phyloP scores from a whole-genome alignment of 2,113 vertebrate species.

The Chlorodrepanis virens region DNA sequence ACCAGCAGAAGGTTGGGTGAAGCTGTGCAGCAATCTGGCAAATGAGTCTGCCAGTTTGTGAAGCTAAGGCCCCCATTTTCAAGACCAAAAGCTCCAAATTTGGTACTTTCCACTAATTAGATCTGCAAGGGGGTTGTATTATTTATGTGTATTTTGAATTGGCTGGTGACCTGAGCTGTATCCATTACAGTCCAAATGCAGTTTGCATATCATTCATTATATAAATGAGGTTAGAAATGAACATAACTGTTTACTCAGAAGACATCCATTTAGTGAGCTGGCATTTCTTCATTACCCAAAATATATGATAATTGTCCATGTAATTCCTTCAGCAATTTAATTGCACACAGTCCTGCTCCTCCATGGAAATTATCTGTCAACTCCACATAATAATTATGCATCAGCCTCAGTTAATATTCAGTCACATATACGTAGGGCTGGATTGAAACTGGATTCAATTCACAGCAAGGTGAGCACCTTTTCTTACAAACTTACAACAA shows the following conservation, averaged over 20 bases:
- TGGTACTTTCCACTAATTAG: not conserved
- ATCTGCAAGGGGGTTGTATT: not conserved
- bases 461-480: not conserved
- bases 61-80: not conserved
- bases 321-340: conserved; percentile 69
- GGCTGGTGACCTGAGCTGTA: conserved; percentile 2
- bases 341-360: conserved; percentile 40
- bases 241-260: conserved; percentile 60
- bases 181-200: conserved; percentile 8
- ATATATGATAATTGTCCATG: conserved; percentile 51
- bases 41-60: not conserved
- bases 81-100: not conserved
- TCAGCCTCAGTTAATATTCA: not conserved
- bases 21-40: not conserved
- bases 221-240: conserved; percentile 36
- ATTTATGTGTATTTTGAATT: conserved; percentile 28
- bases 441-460: not conserved
- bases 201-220: conserved; percentile 43
- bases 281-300: conserved; percentile 68
- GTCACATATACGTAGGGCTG: not conserved
- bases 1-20: not conserved
- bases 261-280: conserved; percentile 59
- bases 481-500: not conserved
- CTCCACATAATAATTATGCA: conserved; percentile 28
- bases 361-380: conserved; percentile 48